Evolutionary conservation across 1,140 invertebrate genomes (phyloP), one percentile per base, ranked within the genome.

Genomic region (Calephelis nemesis): DNA sequence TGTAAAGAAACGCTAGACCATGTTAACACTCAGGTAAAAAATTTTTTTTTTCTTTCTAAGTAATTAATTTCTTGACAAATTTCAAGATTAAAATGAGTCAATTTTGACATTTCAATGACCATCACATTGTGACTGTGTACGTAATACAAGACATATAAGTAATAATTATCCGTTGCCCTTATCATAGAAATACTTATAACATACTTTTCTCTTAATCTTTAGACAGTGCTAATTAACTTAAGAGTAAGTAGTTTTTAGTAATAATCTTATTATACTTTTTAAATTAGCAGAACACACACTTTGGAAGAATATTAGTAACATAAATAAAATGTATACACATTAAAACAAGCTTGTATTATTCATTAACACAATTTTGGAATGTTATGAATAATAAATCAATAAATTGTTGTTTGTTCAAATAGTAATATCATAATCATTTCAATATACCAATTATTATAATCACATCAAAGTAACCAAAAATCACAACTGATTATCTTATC

Each of bases 151-250:
- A 50, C 15, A 6, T 19, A 15, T 54, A 54, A 19, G 2, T 15
- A 54, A 54, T 54, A 54, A 54, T 50, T 54, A 54, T 54, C 50
- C 50, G 10, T 19, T 47, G n/a, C 19, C n/a, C 62, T 63, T 63
- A 13, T 60, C 30, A 30, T 58, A 52, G 47, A 64, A 50, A 67
- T 72, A 65, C 65, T 62, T 74, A 77, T 81, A 88, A 90, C 84
- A 77, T 83, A 84, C 77, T 74, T 84, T 81, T 54, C 85, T 85
- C 85, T 90, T 88, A 88, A 78, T 73, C 77, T 75, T 87, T 86
- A 84, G 79, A 71, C 63, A 80, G 65, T 70, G 65, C 65, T 76
- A 84, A 84, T 75, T 74, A 71, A 78, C 72, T 78, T 81, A 87
- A 89, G 87, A 88, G 85, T 82, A 79, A 84, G 85, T 77, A 87